Evolutionary conservation across 1,140 invertebrate genomes (phyloP), one percentile per base, ranked within the genome.

Genomic region (Apis dorsata): DNA sequence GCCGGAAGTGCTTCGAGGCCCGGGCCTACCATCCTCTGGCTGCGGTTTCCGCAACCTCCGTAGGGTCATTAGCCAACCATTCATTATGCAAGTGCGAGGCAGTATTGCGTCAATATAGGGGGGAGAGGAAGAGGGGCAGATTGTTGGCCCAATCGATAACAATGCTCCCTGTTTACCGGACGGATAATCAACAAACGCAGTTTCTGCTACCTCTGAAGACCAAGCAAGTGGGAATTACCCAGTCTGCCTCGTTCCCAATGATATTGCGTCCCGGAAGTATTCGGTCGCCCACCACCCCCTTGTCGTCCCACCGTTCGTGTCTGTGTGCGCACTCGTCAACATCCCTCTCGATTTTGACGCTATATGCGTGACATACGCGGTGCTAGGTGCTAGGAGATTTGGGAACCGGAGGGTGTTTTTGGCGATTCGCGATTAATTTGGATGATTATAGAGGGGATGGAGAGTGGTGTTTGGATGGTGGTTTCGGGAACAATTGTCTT

Each of bases 61-160:
- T 91, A 90, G 91, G 91, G 91, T 92, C 91, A 92, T 92, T 92
- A 92, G 91, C 91, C 87, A 91, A 91, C 91, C 91, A 92, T 92
- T 92, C 91, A 92, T 92, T 92, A 92, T 92, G 91, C 91, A 92
- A 91, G 89, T 91, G 90, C 87, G 88, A 90, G 84, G 90, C 90
- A 90, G 90, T 92, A 92, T 92, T 91, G 90, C 91, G 91, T 92
- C 91, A 92, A 92, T 92, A 92, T 88, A 80, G 88, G 80, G 68
- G 88, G 21, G 70, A 72, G 79, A 81, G 81, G 84, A 85, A 84
- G 83, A 71, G 81, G 68, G 69, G 86, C 90, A 91, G 90, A 92
- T 91, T 92, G 91, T 92, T 92, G 89, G 86, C 79, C 90, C 90
- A 92, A 92, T 92, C 91, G 91, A 92, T 92, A 92, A 92, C 91